phyloP scores from a whole-genome alignment of 2,113 vertebrate genomes.

The Entomyzon cyanotis region DNA sequence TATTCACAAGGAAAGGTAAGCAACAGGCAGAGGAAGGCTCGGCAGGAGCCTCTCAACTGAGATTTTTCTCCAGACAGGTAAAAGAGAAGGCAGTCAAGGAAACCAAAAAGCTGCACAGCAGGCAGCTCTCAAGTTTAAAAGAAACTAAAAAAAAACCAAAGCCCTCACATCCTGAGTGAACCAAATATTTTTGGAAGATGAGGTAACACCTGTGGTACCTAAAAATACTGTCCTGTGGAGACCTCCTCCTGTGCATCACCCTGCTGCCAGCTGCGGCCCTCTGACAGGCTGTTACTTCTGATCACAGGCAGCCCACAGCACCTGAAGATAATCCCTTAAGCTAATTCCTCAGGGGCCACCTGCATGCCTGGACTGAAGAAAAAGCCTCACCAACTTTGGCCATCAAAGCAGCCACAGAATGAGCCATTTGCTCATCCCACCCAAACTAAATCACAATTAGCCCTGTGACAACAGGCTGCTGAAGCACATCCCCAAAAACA shows the following conservation, averaged over 20 bases:
- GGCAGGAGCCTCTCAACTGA: fast-evolving
- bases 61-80: neutral
- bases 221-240: neutral
- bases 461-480: neutral
- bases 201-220: neutral
- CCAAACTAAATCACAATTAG: neutral
- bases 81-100: neutral
- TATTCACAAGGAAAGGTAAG: neutral
- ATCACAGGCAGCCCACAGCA: neutral
- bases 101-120: neutral
- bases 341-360: neutral
- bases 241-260: neutral
- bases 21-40: neutral
- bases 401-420: neutral
- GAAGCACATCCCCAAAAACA: neutral
- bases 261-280: neutral
- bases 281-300: neutral
- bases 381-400: neutral
- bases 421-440: neutral
- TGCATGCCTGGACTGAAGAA: neutral
- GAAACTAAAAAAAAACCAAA: neutral
- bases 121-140: neutral
- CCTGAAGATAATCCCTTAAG: neutral
- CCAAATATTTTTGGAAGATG: neutral
- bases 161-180: neutral